Conservation (phyloP, 1,140 invertebrate genomes). For the Calephelis virginiensis region DNA sequence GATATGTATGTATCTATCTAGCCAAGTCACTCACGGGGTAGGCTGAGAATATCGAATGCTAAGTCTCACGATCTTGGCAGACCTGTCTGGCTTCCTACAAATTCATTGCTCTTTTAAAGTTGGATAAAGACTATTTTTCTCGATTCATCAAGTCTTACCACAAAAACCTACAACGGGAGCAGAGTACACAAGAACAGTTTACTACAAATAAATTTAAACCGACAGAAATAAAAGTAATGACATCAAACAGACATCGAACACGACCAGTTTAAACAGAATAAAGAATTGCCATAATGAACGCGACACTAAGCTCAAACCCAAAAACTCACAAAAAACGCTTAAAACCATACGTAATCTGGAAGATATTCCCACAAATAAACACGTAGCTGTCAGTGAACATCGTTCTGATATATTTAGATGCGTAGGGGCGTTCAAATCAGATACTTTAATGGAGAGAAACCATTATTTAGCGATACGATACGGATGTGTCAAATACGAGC, state of each 20-base stretch:
- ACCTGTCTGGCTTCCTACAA: too few relatives aligned
- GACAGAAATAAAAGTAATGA: background rate
- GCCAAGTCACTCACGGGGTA: too few relatives aligned
- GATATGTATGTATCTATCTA: too few relatives aligned
- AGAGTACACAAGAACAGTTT: too few relatives aligned
- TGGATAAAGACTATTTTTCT: too few relatives aligned
- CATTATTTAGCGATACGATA: constrained; percentile 33
- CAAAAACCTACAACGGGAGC: too few relatives aligned
- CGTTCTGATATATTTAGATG: constrained; percentile 3
- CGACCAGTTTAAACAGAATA: background rate
- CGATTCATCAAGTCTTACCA: too few relatives aligned
- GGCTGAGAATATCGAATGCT: too few relatives aligned
- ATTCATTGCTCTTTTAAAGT: too few relatives aligned
- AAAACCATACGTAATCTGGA: constrained; percentile 6
- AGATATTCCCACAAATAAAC: constrained; percentile 17
- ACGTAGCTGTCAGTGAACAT: constrained; percentile 6
- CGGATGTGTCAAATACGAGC: constrained; percentile 31
- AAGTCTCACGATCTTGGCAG: too few relatives aligned
- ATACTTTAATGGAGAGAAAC: constrained; percentile 29
- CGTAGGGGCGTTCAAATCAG: constrained; percentile 18
- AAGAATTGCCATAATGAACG: constrained; percentile 4
- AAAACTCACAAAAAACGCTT: background rate
- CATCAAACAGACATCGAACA: background rate
- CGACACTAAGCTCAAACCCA: background rate
- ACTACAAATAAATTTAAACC: too few relatives aligned